A percentile compares a stretch with the other conserved stretches of the same genome.
Conservation (phyloP, 2,888 invertebrate genomes). For the Steinernema hermaphroditum region DNA sequence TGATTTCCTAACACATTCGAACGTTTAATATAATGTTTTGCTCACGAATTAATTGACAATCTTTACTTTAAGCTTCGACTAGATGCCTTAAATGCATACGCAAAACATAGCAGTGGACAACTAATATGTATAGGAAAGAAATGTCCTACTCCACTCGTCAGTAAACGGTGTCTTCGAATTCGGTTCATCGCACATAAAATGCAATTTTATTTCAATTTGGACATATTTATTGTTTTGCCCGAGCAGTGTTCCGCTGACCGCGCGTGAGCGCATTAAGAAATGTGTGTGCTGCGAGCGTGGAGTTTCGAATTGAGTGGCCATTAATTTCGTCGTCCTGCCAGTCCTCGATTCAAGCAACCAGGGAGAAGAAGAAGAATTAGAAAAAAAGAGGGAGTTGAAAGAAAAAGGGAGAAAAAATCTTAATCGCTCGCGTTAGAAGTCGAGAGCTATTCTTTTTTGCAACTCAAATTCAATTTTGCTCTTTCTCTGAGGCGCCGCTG, state of each 20-base stretch:
- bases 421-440: constrained; percentile 29
- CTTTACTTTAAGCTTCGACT: no score
- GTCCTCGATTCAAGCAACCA: constrained; percentile 24
- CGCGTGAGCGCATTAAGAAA: constrained; percentile 30
- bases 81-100: no score
- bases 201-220: constrained; percentile 31
- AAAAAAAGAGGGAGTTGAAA: constrained; percentile 23
- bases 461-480: constrained; percentile 22
- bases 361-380: background rate
- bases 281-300: constrained; percentile 27
- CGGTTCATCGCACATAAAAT: constrained; percentile 11
- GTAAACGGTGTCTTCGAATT: background rate
- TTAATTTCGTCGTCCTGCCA: constrained; percentile 24
- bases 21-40: no score
- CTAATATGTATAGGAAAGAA: no score
- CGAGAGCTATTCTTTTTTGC: constrained; percentile 29
- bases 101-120: no score
- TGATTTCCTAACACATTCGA: no score
- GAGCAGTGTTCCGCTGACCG: constrained; percentile 14
- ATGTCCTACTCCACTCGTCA: no score
- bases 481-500: constrained; percentile 19
- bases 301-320: constrained; percentile 31
- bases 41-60: no score
- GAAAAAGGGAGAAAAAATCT: constrained; percentile 21
- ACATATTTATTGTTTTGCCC: constrained; percentile 29